phyloP scores from a whole-genome alignment of 2,888 invertebrate genomes.

The Beris morrisii region DNA sequence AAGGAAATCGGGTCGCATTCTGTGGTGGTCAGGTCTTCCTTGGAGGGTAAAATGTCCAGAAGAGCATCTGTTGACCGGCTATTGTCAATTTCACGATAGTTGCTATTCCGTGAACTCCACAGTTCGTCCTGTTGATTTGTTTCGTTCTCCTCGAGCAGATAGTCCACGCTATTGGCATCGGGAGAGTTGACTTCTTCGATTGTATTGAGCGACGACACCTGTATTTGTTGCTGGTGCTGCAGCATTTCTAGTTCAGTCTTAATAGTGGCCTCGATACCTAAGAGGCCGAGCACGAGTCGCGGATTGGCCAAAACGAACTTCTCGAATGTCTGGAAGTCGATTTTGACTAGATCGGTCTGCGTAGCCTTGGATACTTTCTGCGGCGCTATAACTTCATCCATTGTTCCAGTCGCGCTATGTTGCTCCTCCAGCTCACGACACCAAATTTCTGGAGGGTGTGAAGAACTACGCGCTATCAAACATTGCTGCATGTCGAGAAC shows the following conservation, averaged over 20 bases:
- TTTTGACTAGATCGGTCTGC: conserved; percentile 53
- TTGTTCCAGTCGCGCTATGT: background rate
- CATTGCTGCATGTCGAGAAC: conserved; percentile 47
- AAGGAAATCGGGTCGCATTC: conserved; percentile 31
- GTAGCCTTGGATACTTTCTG: conserved; percentile 44
- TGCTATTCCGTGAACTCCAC: conserved; percentile 39
- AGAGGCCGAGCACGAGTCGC: conserved; percentile 69
- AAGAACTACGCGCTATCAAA: conserved; percentile 73
- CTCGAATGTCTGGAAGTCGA: conserved; percentile 53
- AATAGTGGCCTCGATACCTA: conserved; percentile 69
- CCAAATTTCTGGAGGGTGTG: conserved; percentile 84
- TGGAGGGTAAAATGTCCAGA: conserved; percentile 41
- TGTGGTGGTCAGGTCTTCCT: conserved; percentile 28
- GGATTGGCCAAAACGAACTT: conserved; percentile 69
- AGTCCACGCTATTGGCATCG: conserved; percentile 41
- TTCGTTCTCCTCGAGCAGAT: conserved; percentile 45
- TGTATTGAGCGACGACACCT: conserved; percentile 51
- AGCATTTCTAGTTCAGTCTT: conserved; percentile 51
- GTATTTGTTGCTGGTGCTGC: conserved; percentile 52
- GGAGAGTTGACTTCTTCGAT: conserved; percentile 53
- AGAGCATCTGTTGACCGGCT: conserved; percentile 52
- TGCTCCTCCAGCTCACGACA: conserved; percentile 64
- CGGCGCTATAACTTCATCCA: conserved; percentile 3
- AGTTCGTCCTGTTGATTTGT: conserved; percentile 35
- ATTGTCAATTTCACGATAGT: conserved; percentile 46